These are phyloP conservation scores for Limnephilus lunatus DNA, from an alignment of 2,888 invertebrate genomes.

Conservation along the genomic window DNA sequence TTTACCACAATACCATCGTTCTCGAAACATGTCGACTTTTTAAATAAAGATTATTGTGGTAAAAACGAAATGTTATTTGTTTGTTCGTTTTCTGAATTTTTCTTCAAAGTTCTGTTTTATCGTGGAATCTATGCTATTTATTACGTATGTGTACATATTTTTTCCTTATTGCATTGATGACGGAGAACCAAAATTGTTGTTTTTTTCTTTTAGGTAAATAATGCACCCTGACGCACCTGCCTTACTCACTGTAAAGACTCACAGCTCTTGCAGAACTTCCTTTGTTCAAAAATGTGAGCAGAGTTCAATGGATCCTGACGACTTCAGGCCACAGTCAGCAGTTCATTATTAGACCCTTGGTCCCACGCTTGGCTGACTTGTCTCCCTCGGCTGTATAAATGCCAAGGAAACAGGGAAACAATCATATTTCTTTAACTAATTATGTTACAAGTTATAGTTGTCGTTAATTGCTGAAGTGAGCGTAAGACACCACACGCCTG, in stretches of 20 bases:
- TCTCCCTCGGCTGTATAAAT: neutral
- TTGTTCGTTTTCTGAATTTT: too few relatives aligned
- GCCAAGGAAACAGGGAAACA: neutral
- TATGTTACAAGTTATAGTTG: neutral
- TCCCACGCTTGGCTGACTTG: constrained; percentile 22
- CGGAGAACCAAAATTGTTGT: neutral
- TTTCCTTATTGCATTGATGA: neutral
- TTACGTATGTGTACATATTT: neutral
- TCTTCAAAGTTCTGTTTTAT: too few relatives aligned
- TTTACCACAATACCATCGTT: too few relatives aligned
- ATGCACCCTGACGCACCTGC: neutral
- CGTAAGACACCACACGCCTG: neutral
- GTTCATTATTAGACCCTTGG: constrained; percentile 33
- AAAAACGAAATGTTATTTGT: too few relatives aligned
- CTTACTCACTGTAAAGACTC: neutral
- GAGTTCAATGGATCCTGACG: constrained; percentile 25
- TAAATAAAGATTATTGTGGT: too few relatives aligned
- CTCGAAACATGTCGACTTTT: too few relatives aligned
- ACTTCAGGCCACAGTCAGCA: neutral
- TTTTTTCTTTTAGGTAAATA: constrained; percentile 38
- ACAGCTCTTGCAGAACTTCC: neutral
- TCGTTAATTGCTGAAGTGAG: neutral
- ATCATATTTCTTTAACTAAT: neutral
- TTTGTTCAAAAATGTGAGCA: constrained; percentile 16
- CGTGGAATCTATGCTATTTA: too few relatives aligned